Evolutionary conservation across 2,888 invertebrate species (phyloP).

Genomic region (Lochmaea capreae): DNA sequence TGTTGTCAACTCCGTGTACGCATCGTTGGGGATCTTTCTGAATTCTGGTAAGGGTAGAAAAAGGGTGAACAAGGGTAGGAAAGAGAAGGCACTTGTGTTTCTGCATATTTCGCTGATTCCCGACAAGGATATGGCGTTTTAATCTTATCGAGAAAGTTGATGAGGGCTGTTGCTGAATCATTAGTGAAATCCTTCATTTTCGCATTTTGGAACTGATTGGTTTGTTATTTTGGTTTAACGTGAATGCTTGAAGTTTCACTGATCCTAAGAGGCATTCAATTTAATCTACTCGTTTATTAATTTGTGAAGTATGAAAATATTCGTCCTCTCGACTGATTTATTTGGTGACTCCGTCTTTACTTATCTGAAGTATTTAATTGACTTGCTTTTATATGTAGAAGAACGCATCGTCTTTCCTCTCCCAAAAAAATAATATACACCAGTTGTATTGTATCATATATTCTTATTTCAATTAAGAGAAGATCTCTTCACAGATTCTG

Average conservation of each 20-base stretch:
- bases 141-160: slow-evolving; percentile 32
- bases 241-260: neutral
- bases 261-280: slow-evolving; percentile 2
- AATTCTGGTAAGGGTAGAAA: slow-evolving; percentile 18
- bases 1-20: slow-evolving; percentile 24
- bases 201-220: slow-evolving; percentile 17
- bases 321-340: neutral
- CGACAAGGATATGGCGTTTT: slow-evolving; percentile 36
- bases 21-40: slow-evolving; percentile 29
- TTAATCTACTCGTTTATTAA: neutral
- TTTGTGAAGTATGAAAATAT: neutral
- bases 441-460: no score
- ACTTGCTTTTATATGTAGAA: neutral
- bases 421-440: no score
- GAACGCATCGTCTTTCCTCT: no score
- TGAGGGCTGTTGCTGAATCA: slow-evolving; percentile 26
- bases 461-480: no score
- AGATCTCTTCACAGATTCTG: no score
- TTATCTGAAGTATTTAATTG: neutral
- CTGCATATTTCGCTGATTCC: slow-evolving; percentile 42
- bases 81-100: slow-evolving; percentile 36
- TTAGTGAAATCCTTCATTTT: slow-evolving; percentile 28
- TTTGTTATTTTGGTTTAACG: slow-evolving; percentile 15
- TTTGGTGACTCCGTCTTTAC: neutral
- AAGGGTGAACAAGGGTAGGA: slow-evolving; percentile 7